Evolutionary conservation across 2,113 vertebrate genomes (phyloP), one percentile per base, ranked within the genome.

Genomic region (Scomber colias): DNA sequence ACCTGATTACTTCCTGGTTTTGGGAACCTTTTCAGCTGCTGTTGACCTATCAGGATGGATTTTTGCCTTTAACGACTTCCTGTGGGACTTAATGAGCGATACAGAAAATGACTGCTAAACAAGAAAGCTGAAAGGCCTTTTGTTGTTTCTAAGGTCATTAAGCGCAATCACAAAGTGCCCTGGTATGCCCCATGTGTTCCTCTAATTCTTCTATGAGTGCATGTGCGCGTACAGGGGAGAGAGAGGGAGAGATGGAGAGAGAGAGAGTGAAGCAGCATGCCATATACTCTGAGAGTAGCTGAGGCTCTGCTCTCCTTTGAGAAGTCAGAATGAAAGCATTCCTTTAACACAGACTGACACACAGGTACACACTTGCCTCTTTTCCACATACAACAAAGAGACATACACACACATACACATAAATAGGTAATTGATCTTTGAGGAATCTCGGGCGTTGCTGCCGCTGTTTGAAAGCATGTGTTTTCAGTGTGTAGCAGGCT

Each of bases 1-100:
- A 64, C 62, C 65, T 89, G 87, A 92, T 92, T 89, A 80, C 84
- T 91, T 92, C 91, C 90, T 90, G 89, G 66, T 88, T 91, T 82
- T 51, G 84, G 85, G 62, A 89, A 90, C 90, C 90, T 91, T 92
- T 90, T 88, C 81, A 88, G 83, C 81, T 90, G 90, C 88, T 69
- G 73, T 87, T 89, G 89, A 91, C 92, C 91, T 89, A 87, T 87
- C 81, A 83, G 65, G 72, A 31, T 46, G 27, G 67, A 85, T 87
- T 82, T 78, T 53, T 84, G 67, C 79, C 62, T 78, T 79, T 90
- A 91, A 90, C 35, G 21, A 90, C 87, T 90, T 92, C 92, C 92
- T 90, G 84, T 85, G 89, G 83, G 88, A 91, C 77, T 81, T 85
- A 91, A 89, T 85, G 84, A 87, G 89, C 70, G 35, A 81, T 70